Evolutionary conservation across 2,797 vertebrate genomes (phyloP).

Genomic region (Mionectes olivaceus): DNA sequence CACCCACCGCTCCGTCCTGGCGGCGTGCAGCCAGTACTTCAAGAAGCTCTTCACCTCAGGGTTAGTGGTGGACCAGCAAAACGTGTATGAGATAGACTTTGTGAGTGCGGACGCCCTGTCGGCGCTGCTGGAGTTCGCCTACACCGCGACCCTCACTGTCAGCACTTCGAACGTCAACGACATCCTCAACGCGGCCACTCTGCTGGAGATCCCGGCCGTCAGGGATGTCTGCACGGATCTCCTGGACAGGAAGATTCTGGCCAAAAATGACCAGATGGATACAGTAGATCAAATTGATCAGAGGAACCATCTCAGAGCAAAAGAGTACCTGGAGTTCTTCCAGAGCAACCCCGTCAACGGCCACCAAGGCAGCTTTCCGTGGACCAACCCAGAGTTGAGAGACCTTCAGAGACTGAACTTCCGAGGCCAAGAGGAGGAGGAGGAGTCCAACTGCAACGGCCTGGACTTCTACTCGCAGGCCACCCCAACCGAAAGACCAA

Average conservation of each 20-base stretch:
- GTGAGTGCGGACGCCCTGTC: slow-evolving; percentile 91
- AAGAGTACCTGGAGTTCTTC: slow-evolving; percentile 97
- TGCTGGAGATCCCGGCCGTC: slow-evolving; percentile 94
- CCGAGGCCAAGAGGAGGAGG: slow-evolving; percentile 83
- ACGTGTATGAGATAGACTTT: slow-evolving; percentile 95
- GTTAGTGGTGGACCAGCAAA: slow-evolving; percentile 92
- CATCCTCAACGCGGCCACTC: slow-evolving; percentile 92
- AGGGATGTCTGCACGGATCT: slow-evolving; percentile 96
- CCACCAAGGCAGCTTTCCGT: slow-evolving; percentile 82
- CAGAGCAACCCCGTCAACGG: slow-evolving; percentile 94
- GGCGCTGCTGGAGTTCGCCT: slow-evolving; percentile 96
- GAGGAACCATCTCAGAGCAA: slow-evolving; percentile 91
- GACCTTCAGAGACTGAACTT: slow-evolving; percentile 75
- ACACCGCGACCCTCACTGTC: slow-evolving; percentile 95
- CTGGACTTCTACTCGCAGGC: slow-evolving; percentile 78
- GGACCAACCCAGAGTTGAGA: slow-evolving; percentile 80
- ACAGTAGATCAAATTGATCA: slow-evolving; percentile 84
- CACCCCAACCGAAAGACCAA: slow-evolving; percentile 74
- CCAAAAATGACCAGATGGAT: slow-evolving; percentile 79
- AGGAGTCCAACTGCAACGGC: slow-evolving; percentile 82
- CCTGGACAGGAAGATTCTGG: slow-evolving; percentile 88
- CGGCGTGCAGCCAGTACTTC: slow-evolving; percentile 97
- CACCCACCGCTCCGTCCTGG: slow-evolving; percentile 97
- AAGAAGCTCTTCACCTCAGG: slow-evolving; percentile 99
- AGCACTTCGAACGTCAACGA: slow-evolving; percentile 92